Conservation (phyloP, 2,888 invertebrate genomes). For the Leptinotarsa juncta region DNA sequence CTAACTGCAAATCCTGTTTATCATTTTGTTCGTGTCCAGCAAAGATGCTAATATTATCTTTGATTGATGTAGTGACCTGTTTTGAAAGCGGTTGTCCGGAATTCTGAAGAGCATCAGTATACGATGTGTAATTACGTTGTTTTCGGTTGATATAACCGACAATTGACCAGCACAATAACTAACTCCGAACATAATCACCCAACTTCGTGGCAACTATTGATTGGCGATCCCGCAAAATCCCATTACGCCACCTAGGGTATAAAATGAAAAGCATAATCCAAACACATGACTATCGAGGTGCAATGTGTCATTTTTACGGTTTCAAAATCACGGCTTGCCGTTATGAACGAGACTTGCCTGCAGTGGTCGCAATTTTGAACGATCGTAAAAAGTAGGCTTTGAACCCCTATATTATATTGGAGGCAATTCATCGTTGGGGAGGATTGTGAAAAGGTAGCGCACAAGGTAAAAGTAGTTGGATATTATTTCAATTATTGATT, state of each 20-base stretch:
- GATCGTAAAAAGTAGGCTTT: constrained; percentile 52
- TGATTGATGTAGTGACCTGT: no score
- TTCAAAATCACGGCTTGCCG: constrained; percentile 48
- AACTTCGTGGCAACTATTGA: constrained; percentile 22
- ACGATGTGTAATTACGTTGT: no score
- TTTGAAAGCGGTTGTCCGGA: no score
- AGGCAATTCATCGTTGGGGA: constrained; percentile 30
- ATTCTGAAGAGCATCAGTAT: no score
- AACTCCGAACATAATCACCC: no score
- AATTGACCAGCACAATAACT: no score
- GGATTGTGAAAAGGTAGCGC: constrained; percentile 31
- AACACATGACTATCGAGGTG: constrained; percentile 44
- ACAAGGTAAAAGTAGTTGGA: no score
- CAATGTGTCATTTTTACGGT: constrained; percentile 49
- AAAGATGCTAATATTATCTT: no score
- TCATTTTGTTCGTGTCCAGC: no score
- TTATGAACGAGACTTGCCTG: constrained; percentile 48
- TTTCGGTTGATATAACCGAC: no score
- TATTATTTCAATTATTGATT: no score
- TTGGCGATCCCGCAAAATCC: constrained; percentile 33
- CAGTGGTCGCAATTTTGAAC: constrained; percentile 53
- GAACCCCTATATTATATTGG: constrained; percentile 43
- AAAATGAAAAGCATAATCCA: constrained; percentile 44
- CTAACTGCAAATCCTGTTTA: no score
- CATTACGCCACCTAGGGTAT: constrained; percentile 40